These are phyloP conservation scores for Apamea anceps DNA, from an alignment of 2,888 invertebrate genomes.

Conservation along the genomic window DNA sequence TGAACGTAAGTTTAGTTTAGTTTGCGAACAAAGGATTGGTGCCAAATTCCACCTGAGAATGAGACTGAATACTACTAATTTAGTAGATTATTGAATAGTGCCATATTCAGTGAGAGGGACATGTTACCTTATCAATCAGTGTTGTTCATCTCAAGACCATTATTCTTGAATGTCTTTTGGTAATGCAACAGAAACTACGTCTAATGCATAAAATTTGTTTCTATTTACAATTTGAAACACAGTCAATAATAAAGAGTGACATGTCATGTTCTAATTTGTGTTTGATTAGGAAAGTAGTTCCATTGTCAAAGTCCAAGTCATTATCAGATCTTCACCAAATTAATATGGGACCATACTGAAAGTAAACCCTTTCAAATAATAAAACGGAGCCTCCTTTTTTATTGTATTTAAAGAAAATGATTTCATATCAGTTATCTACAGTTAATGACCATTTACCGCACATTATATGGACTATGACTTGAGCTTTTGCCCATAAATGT, in stretches of 20 bases:
- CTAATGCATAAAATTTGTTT: neutral
- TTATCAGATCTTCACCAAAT: neutral
- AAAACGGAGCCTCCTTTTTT: neutral
- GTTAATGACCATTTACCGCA: neutral
- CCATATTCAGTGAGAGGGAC: neutral
- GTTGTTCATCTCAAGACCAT: neutral
- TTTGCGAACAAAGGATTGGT: no score
- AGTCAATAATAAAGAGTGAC: neutral
- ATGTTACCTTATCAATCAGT: neutral
- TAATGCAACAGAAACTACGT: neutral
- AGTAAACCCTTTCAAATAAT: neutral
- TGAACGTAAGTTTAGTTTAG: no score
- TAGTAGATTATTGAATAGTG: neutral
- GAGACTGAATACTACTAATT: no score
- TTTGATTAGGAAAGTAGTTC: neutral
- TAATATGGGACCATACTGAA: neutral
- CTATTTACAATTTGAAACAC: neutral
- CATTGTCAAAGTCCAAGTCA: neutral
- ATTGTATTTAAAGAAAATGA: neutral
- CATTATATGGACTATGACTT: neutral
- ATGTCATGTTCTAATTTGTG: neutral
- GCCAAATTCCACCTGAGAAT: neutral
- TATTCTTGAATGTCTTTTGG: neutral
- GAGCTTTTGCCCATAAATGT: neutral
- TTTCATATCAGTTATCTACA: neutral